These are phyloP conservation scores for Yponomeuta plumbellus DNA, from an alignment of 2,888 invertebrate genomes.

Conservation along the genomic window DNA sequence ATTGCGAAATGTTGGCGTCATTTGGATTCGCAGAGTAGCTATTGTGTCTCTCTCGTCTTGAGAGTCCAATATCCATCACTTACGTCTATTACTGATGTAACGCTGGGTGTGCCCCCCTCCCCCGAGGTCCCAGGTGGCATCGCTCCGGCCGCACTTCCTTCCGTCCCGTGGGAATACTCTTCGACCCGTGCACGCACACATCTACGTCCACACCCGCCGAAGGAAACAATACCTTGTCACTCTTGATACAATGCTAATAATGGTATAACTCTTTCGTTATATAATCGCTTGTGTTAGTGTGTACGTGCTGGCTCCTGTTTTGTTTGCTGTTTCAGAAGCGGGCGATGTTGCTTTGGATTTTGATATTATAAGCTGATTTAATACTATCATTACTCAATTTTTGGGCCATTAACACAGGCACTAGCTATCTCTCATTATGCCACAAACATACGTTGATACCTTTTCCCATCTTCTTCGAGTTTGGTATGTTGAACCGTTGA, in stretches of 20 bases:
- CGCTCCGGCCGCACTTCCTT: conserved; percentile 69
- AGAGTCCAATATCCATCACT: conserved; percentile 25
- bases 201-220: conserved; percentile 9
- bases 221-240: conserved; percentile 14
- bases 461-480: no score
- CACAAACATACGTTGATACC: no score
- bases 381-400: neutral
- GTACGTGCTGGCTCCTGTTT: neutral
- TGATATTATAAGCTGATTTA: neutral
- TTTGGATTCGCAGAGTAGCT: conserved; percentile 30
- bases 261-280: conserved; percentile 2
- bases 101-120: conserved; percentile 26
- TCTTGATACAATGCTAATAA: neutral
- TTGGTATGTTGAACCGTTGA: neutral
- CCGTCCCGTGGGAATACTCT: conserved; percentile 54
- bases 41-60: conserved; percentile 7
- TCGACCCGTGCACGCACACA: conserved; percentile 52
- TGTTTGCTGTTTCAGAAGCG: neutral
- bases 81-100: conserved; percentile 43
- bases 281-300: neutral
- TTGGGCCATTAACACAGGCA: neutral
- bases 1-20: conserved; percentile 70
- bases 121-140: conserved; percentile 63
- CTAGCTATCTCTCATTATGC: no score
- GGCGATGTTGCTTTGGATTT: neutral